Conservation (phyloP, 2,797 vertebrate species). For the Fistularia commersonii region DNA sequence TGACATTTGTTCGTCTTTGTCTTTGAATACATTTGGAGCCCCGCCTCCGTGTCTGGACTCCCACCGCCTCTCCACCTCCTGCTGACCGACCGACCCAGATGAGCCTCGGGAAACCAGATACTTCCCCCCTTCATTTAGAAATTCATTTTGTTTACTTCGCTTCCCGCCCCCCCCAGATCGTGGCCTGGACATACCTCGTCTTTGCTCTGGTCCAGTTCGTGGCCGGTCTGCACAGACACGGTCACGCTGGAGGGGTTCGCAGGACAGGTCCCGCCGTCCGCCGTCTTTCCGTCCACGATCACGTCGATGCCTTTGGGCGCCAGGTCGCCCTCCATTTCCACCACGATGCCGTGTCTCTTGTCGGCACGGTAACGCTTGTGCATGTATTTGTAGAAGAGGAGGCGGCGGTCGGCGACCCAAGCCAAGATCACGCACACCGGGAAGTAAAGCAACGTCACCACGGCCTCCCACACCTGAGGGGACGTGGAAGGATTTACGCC, state of each 20-base stretch:
- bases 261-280: conserved; percentile 45
- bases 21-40: too few species aligned
- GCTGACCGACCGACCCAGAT: too few species aligned
- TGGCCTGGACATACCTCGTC: conserved; percentile 75
- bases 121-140: too few species aligned
- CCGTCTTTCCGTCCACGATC: conserved; percentile 80
- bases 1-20: too few species aligned
- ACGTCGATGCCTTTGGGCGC: conserved; percentile 81
- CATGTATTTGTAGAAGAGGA: conserved; percentile 94
- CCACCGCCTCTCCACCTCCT: too few species aligned
- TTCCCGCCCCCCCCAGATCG: not conserved
- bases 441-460: conserved; percentile 89
- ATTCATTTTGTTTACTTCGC: too few species aligned
- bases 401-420: conserved; percentile 91
- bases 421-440: conserved; percentile 90
- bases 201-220: conserved; percentile 82
- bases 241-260: conserved; percentile 63
- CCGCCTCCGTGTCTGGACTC: too few species aligned
- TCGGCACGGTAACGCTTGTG: conserved; percentile 90
- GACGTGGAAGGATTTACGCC: not conserved
- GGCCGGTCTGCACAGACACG: conserved; percentile 69
- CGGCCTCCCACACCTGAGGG: conserved; percentile 86
- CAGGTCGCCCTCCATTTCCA: conserved; percentile 87
- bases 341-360: conserved; percentile 91
- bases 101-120: too few species aligned